These are phyloP conservation scores for Hirtodrosophila alboralis DNA, from an alignment of 2,888 invertebrate genomes.

Conservation along the genomic window DNA sequence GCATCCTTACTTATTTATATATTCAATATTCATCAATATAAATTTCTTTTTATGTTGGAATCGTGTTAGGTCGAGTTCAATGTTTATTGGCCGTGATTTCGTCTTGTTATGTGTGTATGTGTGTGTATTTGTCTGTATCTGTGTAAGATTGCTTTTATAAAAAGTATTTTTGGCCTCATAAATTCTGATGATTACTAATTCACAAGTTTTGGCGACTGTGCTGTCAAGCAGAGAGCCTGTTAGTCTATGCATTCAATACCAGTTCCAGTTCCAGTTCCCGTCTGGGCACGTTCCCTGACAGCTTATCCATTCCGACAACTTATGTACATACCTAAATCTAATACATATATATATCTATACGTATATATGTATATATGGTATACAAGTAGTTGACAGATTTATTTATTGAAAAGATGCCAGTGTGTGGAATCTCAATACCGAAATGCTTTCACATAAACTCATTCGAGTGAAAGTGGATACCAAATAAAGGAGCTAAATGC, in stretches of 20 bases:
- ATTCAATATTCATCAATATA: no score
- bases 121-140: no score
- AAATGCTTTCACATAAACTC: slow-evolving; percentile 15
- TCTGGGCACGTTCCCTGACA: no score
- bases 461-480: slow-evolving; percentile 32
- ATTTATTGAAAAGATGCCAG: slow-evolving; percentile 26
- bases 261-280: background rate
- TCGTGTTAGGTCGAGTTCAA: no score
- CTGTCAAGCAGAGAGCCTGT: background rate
- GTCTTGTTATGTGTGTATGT: no score
- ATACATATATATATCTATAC: no score
- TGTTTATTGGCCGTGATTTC: no score
- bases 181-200: slow-evolving; percentile 41
- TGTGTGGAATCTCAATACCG: slow-evolving; percentile 29
- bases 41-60: no score
- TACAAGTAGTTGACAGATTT: slow-evolving; percentile 16
- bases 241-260: background rate
- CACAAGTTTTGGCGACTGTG: slow-evolving; percentile 6
- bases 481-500: slow-evolving; percentile 21
- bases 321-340: no score
- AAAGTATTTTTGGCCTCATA: slow-evolving; percentile 28
- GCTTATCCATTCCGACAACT: no score
- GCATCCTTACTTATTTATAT: no score
- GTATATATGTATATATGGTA: no score
- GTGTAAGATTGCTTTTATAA: background rate